A percentile compares a stretch with the other conserved stretches of the same genome.
Conservation (phyloP, 2,888 invertebrate species). For the Sarcophaga rosellei region DNA sequence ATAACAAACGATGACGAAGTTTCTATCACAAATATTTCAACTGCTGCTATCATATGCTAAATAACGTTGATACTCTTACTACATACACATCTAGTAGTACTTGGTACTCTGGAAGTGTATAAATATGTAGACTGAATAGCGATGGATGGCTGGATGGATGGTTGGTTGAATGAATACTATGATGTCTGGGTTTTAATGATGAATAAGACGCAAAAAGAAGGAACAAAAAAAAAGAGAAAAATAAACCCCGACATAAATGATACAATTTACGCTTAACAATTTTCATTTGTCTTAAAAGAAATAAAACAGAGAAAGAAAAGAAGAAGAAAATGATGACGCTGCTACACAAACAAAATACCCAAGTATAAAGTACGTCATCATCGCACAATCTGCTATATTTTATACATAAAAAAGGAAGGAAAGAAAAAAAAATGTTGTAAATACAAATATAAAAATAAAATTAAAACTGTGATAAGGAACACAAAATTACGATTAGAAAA, state of each 20-base stretch:
- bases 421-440: background rate
- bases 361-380: conserved; percentile 45
- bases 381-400: conserved; percentile 27
- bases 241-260: conserved; percentile 16
- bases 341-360: conserved; percentile 7
- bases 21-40: conserved; percentile 30
- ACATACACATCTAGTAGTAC: background rate
- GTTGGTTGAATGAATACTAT: background rate
- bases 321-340: conserved; percentile 26
- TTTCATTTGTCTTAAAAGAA: conserved; percentile 47
- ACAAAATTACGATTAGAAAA: background rate
- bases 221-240: conserved; percentile 8
- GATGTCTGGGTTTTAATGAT: background rate
- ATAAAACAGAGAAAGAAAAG: background rate
- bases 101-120: background rate
- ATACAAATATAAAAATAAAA: conserved; percentile 20
- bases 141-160: background rate
- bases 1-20: conserved; percentile 21
- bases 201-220: background rate
- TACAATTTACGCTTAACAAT: conserved; percentile 45
- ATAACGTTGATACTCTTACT: conserved; percentile 24
- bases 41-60: conserved; percentile 15
- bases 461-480: background rate
- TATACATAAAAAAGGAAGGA: background rate
- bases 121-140: background rate